These are phyloP conservation scores for Altica lythri DNA, from an alignment of 2,888 invertebrate genomes.

Conservation along the genomic window DNA sequence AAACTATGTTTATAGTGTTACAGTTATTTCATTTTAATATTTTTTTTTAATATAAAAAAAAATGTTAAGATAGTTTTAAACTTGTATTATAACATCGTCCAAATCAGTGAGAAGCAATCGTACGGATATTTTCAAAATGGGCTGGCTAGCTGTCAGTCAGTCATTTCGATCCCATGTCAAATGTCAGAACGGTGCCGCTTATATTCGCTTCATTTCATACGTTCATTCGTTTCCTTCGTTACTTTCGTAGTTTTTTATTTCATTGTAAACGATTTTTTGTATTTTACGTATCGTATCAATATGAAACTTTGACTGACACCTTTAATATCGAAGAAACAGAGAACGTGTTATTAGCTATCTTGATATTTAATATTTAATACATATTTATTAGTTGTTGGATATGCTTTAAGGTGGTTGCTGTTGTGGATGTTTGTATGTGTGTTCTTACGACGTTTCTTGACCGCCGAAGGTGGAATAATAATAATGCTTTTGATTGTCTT, in stretches of 20 bases:
- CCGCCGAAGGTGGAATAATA: constrained; percentile 1
- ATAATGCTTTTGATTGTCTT: no score
- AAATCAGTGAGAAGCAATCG: constrained; percentile 36
- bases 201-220: constrained; percentile 49
- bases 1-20: no score
- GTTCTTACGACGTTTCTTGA: not conserved
- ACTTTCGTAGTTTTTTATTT: constrained; percentile 31
- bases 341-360: constrained; percentile 50
- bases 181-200: constrained; percentile 41
- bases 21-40: no score
- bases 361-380: constrained; percentile 52
- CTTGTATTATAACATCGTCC: no score
- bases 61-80: no score
- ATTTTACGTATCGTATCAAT: constrained; percentile 43
- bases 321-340: constrained; percentile 48
- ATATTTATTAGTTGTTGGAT: constrained; percentile 50
- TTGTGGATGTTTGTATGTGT: not conserved
- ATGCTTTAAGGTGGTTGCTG: constrained; percentile 29
- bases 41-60: no score
- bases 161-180: constrained; percentile 49
- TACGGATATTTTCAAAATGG: constrained; percentile 46
- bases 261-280: constrained; percentile 24
- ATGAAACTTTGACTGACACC: constrained; percentile 49
- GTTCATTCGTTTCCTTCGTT: constrained; percentile 30
- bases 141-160: constrained; percentile 50